Evolutionary conservation across 37 sponge, comb jelly and placozoan species (phyloP).

Genomic region (Chondrosia reniformis): DNA sequence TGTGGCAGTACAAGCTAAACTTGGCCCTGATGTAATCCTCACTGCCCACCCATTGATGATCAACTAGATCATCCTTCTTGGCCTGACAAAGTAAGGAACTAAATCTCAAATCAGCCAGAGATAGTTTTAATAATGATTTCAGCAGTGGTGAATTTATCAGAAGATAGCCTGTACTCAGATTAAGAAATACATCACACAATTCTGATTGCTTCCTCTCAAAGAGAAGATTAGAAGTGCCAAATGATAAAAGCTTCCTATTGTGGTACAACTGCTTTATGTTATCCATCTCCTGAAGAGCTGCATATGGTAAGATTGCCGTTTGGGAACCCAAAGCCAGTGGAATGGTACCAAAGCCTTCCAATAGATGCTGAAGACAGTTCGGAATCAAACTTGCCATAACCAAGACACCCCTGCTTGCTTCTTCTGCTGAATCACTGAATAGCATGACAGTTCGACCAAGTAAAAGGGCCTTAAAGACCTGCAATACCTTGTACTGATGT

Average conservation of each 20-base stretch:
- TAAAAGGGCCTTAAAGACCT: constrained; percentile 64
- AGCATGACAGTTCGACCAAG: constrained; percentile 52
- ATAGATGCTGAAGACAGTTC: constrained; percentile 4
- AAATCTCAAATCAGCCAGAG: constrained; percentile 71
- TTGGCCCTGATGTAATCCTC: constrained; percentile 67
- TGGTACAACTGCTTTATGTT: not conserved
- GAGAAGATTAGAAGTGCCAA: constrained; percentile 66
- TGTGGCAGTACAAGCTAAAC: constrained; percentile 51
- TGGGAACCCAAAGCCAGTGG: constrained; percentile 5
- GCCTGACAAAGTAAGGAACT: constrained; percentile 27
- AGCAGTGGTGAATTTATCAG: constrained; percentile 14
- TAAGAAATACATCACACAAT: constrained; percentile 50
- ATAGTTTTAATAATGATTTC: constrained; percentile 27
- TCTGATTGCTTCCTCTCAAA: constrained; percentile 49
- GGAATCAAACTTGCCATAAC: constrained; percentile 54
- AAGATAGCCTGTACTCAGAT: constrained; percentile 33
- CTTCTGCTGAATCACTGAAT: constrained; percentile 27
- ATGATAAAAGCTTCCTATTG: not conserved
- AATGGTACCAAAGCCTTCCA: constrained; percentile 28
- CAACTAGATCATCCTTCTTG: too few species aligned
- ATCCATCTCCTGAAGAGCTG: constrained; percentile 64
- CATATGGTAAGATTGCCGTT: constrained; percentile 44
- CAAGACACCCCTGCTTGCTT: constrained; percentile 26
- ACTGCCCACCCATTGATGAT: constrained; percentile 59
- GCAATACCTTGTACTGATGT: constrained; percentile 39